Percentiles rank a stretch among this genome's conserved stretches.
Conservation (phyloP, 2,888 invertebrate species). For the Linyphia triangularis region DNA sequence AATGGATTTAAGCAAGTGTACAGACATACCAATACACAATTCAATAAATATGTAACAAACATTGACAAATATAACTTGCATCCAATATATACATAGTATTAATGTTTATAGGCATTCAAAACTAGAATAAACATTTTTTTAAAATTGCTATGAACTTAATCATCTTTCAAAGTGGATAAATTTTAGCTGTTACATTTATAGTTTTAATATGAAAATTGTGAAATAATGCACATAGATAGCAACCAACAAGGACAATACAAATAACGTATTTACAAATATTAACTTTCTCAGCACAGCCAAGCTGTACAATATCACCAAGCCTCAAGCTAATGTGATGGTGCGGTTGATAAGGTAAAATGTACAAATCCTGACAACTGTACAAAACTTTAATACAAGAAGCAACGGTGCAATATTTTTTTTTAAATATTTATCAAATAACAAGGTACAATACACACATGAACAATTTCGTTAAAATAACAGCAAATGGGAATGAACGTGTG, state of each 20-base stretch:
- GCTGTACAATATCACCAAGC: slow-evolving; percentile 54
- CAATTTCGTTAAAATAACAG: slow-evolving; percentile 22
- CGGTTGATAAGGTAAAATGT: slow-evolving; percentile 49
- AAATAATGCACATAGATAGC: slow-evolving; percentile 45
- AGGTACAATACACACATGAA: slow-evolving; percentile 7
- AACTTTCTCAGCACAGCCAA: slow-evolving; percentile 56
- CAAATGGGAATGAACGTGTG: slow-evolving; percentile 38
- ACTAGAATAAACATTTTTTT: too few relatives aligned
- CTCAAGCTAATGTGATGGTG: slow-evolving; percentile 30
- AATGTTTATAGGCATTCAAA: too few relatives aligned
- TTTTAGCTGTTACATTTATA: too few relatives aligned
- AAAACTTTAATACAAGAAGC: slow-evolving; percentile 62
- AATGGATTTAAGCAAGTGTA: too few relatives aligned
- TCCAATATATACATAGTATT: too few relatives aligned
- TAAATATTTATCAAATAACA: slow-evolving; percentile 47
- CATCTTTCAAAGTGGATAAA: too few relatives aligned
- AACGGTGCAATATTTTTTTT: slow-evolving; percentile 39
- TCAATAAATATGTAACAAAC: too few relatives aligned
- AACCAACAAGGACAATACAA: slow-evolving; percentile 50
- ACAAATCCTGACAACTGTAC: slow-evolving; percentile 68
- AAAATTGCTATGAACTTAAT: too few relatives aligned
- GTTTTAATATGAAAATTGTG: background rate
- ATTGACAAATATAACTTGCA: too few relatives aligned
- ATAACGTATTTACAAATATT: slow-evolving; percentile 59
- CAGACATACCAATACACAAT: too few relatives aligned